Evolutionary conservation across 2,113 vertebrate species (phyloP), one percentile per base, ranked within the genome.

Genomic region (Centropus bengalensis): DNA sequence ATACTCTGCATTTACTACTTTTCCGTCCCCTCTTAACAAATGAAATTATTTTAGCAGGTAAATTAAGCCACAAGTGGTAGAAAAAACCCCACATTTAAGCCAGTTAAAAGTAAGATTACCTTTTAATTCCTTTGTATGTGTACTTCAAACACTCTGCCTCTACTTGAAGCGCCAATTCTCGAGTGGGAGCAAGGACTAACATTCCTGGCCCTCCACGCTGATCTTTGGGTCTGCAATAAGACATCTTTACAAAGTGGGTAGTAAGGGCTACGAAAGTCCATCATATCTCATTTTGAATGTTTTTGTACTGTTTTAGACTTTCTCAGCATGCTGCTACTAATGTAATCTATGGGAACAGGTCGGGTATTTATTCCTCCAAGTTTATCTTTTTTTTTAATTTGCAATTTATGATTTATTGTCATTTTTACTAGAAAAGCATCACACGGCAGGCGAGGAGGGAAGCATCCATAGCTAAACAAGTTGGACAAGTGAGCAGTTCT

Each of bases 111-210:
- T 14, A 82, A 90, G 42, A 56, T 89, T 97, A 99, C 99, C 99
- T 99, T 97, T 98, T 98, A 96, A 99, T 99, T 86, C 98, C 98
- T 97, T 99, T 99, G 90, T 99, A 99, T 33, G 97, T 94, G 70
- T 99, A 99, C 79, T 99, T 99, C 32, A 75, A 98, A 95, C 99
- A 99, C 64, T 99, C 99, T 2, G 98, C 93, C 96, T 99, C 98
- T 28, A 99, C 99, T 36, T 99, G 99, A 92, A 99, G 98, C 17
- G 99, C 99, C 77, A 99, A 96, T 91, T 99, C 99, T 96, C 99
- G 97, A 91, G 99, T 99, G 5, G 99, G 99, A 54, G 98, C 98
- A 84, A 99, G 98, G 75, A 99, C 98, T 96, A 99, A 95, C 99
- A 99, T 99, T 59, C 99, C 99, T 3, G 99, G 99, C 6, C 99